These are phyloP conservation scores for Listronotus bonariensis DNA, from an alignment of 1,140 invertebrate genomes.

Conservation along the genomic window DNA sequence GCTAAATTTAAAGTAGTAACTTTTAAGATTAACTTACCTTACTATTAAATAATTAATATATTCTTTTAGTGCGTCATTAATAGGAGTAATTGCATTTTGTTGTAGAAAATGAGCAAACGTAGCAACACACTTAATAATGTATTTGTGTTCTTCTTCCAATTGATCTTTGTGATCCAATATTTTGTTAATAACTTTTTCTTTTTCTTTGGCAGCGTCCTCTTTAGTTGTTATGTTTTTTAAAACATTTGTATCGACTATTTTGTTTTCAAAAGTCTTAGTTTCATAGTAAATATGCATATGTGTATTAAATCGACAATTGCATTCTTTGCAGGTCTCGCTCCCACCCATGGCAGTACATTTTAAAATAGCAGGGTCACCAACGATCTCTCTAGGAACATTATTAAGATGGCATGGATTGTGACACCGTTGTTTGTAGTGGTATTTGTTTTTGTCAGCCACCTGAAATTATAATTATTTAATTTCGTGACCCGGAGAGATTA, in stretches of 20 bases:
- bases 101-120: constrained; percentile 42
- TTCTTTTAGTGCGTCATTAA: constrained; percentile 41
- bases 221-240: constrained; percentile 31
- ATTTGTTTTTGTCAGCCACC: constrained; percentile 43
- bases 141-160: constrained; percentile 35
- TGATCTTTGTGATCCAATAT: constrained; percentile 25
- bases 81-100: constrained; percentile 42
- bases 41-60: constrained; percentile 42
- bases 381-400: constrained; percentile 43
- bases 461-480: constrained; percentile 26
- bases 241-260: constrained; percentile 35
- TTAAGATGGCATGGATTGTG: constrained; percentile 45
- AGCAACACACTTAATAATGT: constrained; percentile 35
- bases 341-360: constrained; percentile 44
- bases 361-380: constrained; percentile 39
- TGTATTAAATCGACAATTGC: constrained; percentile 36
- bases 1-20: too few relatives aligned
- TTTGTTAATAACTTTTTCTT: constrained; percentile 27
- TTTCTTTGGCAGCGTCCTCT: constrained; percentile 22
- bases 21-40: constrained; percentile 27
- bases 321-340: constrained; percentile 37
- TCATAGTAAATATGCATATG: constrained; percentile 45
- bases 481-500: too few relatives aligned
- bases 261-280: constrained; percentile 34
- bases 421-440: constrained; percentile 48